Conservation (phyloP, 2,797 vertebrate species). For the Arrhamphus sclerolepis region DNA sequence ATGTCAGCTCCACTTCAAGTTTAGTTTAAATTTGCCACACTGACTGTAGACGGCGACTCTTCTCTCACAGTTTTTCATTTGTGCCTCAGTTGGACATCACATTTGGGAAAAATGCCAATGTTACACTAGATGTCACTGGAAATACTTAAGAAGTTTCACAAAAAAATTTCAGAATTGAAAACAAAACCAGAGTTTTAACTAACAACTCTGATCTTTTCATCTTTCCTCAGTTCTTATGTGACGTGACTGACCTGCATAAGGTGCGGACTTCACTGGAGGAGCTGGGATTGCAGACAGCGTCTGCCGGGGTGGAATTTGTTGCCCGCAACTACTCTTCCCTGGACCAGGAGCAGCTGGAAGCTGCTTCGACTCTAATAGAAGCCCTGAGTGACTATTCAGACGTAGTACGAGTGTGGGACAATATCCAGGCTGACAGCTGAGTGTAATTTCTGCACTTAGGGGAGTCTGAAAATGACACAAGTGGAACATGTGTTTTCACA, state of each 20-base stretch:
- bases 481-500: conserved; percentile 10
- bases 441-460: background rate
- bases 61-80: too few relatives aligned
- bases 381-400: conserved; percentile 79
- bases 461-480: conserved; percentile 21
- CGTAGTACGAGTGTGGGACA: conserved; percentile 88
- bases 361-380: conserved; percentile 81
- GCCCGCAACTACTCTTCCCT: conserved; percentile 71
- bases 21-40: too few relatives aligned
- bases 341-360: conserved; percentile 76
- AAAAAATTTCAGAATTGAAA: background rate
- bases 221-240: conserved; percentile 85
- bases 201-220: conserved; percentile 12
- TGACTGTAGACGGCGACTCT: too few relatives aligned
- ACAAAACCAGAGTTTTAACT: background rate
- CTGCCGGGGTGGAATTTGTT: conserved; percentile 82
- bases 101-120: too few relatives aligned
- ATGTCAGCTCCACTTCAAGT: background rate
- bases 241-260: conserved; percentile 70
- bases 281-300: conserved; percentile 78
- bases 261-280: conserved; percentile 80
- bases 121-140: too few relatives aligned
- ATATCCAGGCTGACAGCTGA: conserved; percentile 81
- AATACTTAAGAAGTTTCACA: too few relatives aligned
- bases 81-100: too few relatives aligned